These are phyloP conservation scores for Lycaon pictus DNA, from an alignment of 2,113 vertebrate genomes.

Conservation along the genomic window DNA sequence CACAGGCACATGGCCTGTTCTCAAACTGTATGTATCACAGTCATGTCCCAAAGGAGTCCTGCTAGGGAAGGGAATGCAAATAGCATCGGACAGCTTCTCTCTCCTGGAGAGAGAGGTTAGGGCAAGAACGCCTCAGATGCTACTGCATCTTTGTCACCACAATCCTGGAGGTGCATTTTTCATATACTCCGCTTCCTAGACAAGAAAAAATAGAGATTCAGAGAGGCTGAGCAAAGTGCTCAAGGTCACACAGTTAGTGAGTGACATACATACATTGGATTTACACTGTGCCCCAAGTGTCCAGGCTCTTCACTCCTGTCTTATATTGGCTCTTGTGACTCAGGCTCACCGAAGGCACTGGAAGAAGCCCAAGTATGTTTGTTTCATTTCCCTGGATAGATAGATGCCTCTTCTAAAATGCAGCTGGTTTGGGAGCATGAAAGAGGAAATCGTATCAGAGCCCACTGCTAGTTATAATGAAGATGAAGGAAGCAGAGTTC, in stretches of 20 bases:
- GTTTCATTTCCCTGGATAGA: not conserved
- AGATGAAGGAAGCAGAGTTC: slow-evolving; percentile 36
- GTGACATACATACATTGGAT: not conserved
- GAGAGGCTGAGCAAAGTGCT: not conserved
- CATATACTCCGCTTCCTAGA: slow-evolving; percentile 9
- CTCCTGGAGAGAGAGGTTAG: not conserved
- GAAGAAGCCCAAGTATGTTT: not conserved
- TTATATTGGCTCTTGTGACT: not conserved
- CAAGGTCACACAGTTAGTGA: not conserved
- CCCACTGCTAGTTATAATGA: slow-evolving; percentile 42
- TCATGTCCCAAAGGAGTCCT: not conserved
- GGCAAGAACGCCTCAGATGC: not conserved
- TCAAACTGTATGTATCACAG: not conserved
- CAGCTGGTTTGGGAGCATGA: not conserved
- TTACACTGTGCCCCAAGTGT: not conserved
- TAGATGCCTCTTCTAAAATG: slow-evolving; percentile 13
- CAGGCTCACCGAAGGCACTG: not conserved
- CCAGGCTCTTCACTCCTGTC: not conserved
- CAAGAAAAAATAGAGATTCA: not conserved
- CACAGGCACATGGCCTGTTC: not conserved
- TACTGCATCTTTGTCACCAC: not conserved
- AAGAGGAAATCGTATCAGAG: slow-evolving; percentile 30
- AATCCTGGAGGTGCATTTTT: not conserved
- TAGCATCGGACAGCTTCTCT: not conserved
- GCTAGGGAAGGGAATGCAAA: not conserved